A percentile compares a stretch with the other conserved stretches of the same genome.
Conservation (phyloP, 2,888 invertebrate species). For the Diabrotica balteata region DNA sequence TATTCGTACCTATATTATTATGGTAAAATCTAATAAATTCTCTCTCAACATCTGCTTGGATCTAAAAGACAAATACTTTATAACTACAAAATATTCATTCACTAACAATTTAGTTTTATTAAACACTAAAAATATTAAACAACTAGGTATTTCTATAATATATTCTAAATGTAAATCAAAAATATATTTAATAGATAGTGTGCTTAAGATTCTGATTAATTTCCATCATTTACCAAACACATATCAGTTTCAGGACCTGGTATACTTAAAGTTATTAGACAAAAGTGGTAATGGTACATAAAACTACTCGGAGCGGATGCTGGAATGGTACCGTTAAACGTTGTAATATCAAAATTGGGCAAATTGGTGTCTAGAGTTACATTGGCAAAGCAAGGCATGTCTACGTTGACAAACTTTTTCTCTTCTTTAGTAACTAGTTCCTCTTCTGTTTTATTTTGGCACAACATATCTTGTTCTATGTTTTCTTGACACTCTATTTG, state of each 20-base stretch:
- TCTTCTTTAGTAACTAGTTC: constrained; percentile 30
- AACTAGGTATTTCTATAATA: too few species aligned
- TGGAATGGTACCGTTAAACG: constrained; percentile 42
- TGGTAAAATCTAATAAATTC: too few species aligned
- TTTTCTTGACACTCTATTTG: constrained; percentile 41
- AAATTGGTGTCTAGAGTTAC: constrained; percentile 50
- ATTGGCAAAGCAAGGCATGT: constrained; percentile 54
- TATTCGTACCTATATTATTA: too few species aligned
- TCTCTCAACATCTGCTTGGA: too few species aligned
- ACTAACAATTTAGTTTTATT: too few species aligned
- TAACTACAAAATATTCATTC: too few species aligned
- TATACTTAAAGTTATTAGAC: constrained; percentile 48
- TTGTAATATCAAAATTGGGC: constrained; percentile 39
- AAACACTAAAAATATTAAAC: too few species aligned
- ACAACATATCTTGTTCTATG: constrained; percentile 42
- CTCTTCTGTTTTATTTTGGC: constrained; percentile 44
- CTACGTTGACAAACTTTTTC: constrained; percentile 37
- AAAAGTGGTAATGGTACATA: constrained; percentile 42
- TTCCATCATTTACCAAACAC: constrained; percentile 31
- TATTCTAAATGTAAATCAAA: too few species aligned
- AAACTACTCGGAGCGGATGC: constrained; percentile 38
- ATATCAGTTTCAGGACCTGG: constrained; percentile 46
- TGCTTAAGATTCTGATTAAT: background rate
- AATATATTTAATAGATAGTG: too few species aligned
- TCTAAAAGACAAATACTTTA: too few species aligned